Conservation (phyloP, 1,140 invertebrate genomes). For the Uloborus diversus region DNA sequence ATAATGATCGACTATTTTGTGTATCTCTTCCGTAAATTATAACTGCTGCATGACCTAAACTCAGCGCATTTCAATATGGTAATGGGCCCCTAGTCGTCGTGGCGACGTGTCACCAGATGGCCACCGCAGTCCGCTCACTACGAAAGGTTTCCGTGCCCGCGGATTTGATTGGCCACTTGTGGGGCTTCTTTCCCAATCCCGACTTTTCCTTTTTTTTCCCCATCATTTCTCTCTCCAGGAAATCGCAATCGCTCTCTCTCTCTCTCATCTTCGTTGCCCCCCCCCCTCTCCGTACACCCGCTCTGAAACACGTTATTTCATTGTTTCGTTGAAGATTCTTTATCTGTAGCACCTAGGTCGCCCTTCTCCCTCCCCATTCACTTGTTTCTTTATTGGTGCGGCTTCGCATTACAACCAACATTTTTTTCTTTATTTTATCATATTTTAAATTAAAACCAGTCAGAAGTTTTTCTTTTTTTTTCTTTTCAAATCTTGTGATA, state of each 20-base stretch:
- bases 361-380: conserved; percentile 16
- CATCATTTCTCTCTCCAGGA: neutral
- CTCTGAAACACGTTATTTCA: neutral
- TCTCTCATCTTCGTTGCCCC: neutral
- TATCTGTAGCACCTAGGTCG: neutral
- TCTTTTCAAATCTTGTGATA: no score
- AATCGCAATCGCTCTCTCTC: neutral
- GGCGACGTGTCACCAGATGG: conserved; percentile 55
- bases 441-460: no score
- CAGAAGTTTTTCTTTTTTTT: no score
- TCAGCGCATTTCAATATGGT: conserved; percentile 12
- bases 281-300: neutral
- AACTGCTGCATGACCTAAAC: no score
- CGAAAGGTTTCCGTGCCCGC: conserved; percentile 35
- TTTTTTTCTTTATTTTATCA: no score
- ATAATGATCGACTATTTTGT: no score
- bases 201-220: conserved; percentile 17
- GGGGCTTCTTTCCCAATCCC: conserved; percentile 50
- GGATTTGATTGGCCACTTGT: conserved; percentile 56
- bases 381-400: neutral
- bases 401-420: no score
- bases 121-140: conserved; percentile 41
- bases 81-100: conserved; percentile 7
- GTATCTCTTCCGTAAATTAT: no score
- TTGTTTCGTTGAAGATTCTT: neutral